phyloP scores from a whole-genome alignment of 2,113 vertebrate genomes.

The Cichladusa arquata region DNA sequence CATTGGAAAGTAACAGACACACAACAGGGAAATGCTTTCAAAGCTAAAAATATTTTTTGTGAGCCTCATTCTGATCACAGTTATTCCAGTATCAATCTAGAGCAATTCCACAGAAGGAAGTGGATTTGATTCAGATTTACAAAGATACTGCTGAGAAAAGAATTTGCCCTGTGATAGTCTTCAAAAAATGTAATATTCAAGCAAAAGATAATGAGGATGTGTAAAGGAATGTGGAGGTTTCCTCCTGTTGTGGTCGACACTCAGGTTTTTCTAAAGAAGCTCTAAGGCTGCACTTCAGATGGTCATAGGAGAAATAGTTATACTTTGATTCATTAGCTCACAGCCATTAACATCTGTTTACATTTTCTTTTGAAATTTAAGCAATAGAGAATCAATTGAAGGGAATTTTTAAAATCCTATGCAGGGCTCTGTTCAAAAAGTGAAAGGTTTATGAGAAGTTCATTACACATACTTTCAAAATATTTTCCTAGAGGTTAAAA shows the following conservation, averaged over 20 bases:
- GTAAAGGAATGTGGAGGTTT: not conserved
- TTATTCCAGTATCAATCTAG: not conserved
- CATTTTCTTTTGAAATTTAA: not conserved
- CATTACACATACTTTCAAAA: not conserved
- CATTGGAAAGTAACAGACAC: not conserved
- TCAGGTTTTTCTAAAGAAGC: not conserved
- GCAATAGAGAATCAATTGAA: not conserved
- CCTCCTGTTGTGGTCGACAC: not conserved
- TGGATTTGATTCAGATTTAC: not conserved
- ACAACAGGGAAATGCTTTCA: not conserved
- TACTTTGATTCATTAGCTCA: not conserved
- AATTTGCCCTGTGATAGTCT: not conserved
- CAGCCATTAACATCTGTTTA: conserved; percentile 38
- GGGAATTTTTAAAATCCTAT: not conserved
- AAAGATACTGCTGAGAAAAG: not conserved
- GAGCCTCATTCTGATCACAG: not conserved
- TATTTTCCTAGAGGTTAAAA: conserved; percentile 63
- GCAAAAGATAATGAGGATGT: not conserved
- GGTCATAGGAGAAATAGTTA: not conserved
- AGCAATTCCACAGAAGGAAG: not conserved
- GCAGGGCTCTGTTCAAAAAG: not conserved
- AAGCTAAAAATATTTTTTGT: not conserved
- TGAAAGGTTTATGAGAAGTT: conserved; percentile 16
- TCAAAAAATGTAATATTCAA: not conserved
- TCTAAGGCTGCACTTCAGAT: not conserved